These are phyloP conservation scores for Aspidiotus destructor DNA, from an alignment of 2,888 invertebrate species.

Conservation along the genomic window DNA sequence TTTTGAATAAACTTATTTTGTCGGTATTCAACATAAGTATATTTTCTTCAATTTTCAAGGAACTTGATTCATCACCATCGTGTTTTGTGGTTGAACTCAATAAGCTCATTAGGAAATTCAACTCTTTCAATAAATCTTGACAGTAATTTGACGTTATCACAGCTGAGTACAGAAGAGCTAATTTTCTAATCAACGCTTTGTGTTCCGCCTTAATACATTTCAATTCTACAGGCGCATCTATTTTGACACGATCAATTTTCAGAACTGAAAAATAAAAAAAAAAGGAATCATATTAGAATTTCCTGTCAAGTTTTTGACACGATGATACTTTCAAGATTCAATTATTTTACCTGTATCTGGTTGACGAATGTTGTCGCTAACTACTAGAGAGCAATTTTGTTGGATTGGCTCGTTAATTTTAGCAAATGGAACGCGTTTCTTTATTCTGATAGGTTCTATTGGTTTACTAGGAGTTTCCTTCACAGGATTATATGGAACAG, in stretches of 20 bases:
- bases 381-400: too few relatives aligned
- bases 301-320: too few relatives aligned
- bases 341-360: too few relatives aligned
- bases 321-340: too few relatives aligned
- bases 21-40: conserved; percentile 3
- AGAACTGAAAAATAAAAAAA: not conserved
- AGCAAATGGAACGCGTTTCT: too few relatives aligned
- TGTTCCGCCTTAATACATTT: conserved; percentile 13
- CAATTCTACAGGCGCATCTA: not conserved
- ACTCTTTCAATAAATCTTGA: conserved; percentile 24
- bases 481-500: too few relatives aligned
- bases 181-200: conserved; percentile 9
- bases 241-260: not conserved
- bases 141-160: conserved; percentile 10
- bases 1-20: conserved; percentile 25
- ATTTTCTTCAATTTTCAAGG: not conserved
- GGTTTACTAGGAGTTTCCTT: too few relatives aligned
- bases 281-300: too few relatives aligned
- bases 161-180: conserved; percentile 21
- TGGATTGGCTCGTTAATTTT: too few relatives aligned
- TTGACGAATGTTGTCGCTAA: too few relatives aligned
- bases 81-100: conserved; percentile 1
- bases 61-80: not conserved
- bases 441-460: too few relatives aligned
- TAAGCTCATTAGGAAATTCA: conserved; percentile 23